Conservation (phyloP, 64 coral and sea anemone species). For the Orbicella faveolata region DNA sequence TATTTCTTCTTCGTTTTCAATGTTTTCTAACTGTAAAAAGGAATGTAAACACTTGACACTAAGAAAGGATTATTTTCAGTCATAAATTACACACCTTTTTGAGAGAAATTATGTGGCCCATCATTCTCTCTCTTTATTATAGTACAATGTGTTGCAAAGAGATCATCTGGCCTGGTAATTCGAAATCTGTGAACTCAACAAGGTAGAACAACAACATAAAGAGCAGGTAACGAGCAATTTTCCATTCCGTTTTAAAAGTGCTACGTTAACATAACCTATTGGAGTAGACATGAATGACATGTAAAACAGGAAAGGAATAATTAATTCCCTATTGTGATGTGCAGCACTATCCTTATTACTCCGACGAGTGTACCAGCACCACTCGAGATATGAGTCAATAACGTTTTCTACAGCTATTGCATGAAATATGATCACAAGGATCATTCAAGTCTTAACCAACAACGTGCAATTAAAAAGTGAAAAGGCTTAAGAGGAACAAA, state of each 20-base stretch:
- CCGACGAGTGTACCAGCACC: neutral
- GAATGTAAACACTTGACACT: too few species aligned
- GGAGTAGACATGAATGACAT: neutral
- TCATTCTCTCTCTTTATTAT: constrained; percentile 2
- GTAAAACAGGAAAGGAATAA: constrained; percentile 12
- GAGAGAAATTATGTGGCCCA: too few species aligned
- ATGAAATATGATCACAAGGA: constrained; percentile 11
- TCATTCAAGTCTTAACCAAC: constrained; percentile 13
- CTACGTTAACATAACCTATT: neutral
- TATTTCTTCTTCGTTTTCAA: constrained; percentile 21
- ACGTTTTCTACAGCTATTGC: constrained; percentile 15
- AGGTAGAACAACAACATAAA: constrained; percentile 3
- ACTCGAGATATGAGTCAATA: neutral
- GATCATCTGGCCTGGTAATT: constrained; percentile 8
- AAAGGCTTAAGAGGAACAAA: constrained; percentile 19
- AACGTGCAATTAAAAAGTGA: constrained; percentile 7
- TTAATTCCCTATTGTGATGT: neutral
- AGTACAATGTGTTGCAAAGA: too few species aligned
- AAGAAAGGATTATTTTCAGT: too few species aligned
- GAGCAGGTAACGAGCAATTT: neutral
- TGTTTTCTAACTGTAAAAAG: neutral
- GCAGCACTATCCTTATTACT: constrained; percentile 1
- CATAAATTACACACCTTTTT: too few species aligned
- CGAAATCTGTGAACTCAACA: constrained; percentile 5
- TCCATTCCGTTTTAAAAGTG: too few species aligned